Base-by-base conservation (phyloP, 1,140 invertebrate genomes). In the Nebria ingens region DNA sequence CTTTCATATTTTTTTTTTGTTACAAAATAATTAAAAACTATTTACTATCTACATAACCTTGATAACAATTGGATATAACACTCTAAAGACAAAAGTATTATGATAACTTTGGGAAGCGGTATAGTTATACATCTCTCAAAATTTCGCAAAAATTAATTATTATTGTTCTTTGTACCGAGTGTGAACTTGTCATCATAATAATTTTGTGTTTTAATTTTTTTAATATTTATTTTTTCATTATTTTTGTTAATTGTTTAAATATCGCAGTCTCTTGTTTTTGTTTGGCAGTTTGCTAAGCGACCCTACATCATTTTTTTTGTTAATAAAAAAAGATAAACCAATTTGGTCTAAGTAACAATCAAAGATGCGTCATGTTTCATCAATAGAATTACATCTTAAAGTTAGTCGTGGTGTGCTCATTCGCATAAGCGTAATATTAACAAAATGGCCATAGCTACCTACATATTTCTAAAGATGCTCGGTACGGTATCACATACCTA, bases 221-320 rank as follows among this genome's bases (percentile, higher is more conserved):
- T 45, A 22, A 22, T 29, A 22, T 54, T 11, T 56, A 2, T 20
- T 56, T 65, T 64, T 63, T 68, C 64, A 64, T 62, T 64, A 67
- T 70, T 64, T 61, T 68, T 67, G 64, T 67, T 65, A 68, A 68
- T 68, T 68, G 65, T 70, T 71, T 69, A 55, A 54, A 53, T 58
- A 69, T 71, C 68, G 69, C 69, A 71, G 69, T 71, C 69, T 71
- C 69, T 69, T 71, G 66, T 65, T 64, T 59, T 61, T 60, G 58
- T 59, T 59, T 56, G 4, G 29, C 53, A 51, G 54, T 59, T 61
- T 58, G 60, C 61, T 42, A n/a, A 45, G 55, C 23, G 50, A 52
- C 50, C 38, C 51, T 56, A 23, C 55, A 34, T 52, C 50, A 56
- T 56, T 15, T 15, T 51, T 56, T 52, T n/a, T n/a, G n/a, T n/a